These are phyloP conservation scores for Mirounga angustirostris DNA, from an alignment of 2,113 vertebrate species.

Conservation along the genomic window DNA sequence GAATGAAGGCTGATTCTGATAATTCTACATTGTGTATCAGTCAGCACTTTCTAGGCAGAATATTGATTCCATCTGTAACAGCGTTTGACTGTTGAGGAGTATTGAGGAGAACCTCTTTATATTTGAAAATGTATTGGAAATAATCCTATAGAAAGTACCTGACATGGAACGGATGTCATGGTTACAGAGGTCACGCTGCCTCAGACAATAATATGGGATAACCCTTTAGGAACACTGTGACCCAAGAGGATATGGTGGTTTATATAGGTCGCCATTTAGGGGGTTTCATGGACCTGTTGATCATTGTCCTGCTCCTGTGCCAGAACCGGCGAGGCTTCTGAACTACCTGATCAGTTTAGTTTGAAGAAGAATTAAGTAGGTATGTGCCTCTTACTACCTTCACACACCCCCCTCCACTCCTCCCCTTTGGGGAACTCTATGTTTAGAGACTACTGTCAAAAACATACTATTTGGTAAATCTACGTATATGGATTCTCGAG, in stretches of 20 bases:
- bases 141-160: neutral
- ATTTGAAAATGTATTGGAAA: neutral
- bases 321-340: neutral
- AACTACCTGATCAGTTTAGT: neutral
- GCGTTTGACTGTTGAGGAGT: neutral
- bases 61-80: neutral
- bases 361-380: neutral
- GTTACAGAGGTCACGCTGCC: neutral
- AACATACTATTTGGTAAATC: neutral
- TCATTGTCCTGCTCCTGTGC: neutral
- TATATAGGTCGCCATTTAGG: neutral
- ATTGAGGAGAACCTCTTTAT: neutral
- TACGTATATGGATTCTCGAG: neutral
- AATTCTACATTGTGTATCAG: neutral
- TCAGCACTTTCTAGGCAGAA: neutral
- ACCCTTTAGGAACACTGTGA: too few relatives aligned
- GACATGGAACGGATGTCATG: neutral
- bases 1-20: neutral
- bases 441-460: neutral
- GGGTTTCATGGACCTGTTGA: neutral
- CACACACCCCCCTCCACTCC: rapidly evolving
- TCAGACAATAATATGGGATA: neutral
- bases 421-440: neutral
- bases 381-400: neutral
- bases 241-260: neutral